Conservation (phyloP, 2,113 vertebrate species). For the Grantiella picta region DNA sequence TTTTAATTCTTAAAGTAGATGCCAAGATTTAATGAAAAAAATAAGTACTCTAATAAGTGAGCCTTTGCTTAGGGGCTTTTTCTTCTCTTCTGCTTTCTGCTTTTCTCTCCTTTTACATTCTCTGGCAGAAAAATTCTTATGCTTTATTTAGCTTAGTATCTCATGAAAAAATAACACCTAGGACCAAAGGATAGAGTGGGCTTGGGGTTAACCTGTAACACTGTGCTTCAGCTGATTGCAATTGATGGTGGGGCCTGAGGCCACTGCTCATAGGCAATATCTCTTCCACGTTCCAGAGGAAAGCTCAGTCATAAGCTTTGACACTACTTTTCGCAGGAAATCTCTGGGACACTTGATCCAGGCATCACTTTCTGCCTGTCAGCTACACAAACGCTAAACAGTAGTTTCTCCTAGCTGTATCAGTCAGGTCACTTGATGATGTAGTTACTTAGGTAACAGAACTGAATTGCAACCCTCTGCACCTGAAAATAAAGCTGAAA, state of each 20-base stretch:
- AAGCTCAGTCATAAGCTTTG: not conserved
- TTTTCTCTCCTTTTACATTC: not conserved
- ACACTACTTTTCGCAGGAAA: not conserved
- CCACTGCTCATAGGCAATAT: not conserved
- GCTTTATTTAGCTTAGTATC: not conserved
- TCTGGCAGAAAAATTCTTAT: not conserved
- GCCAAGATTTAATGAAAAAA: slow-evolving; percentile 35
- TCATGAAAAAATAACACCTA: not conserved
- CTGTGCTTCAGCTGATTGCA: not conserved
- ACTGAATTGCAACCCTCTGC: not conserved
- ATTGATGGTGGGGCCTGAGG: not conserved
- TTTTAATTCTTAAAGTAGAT: slow-evolving; percentile 47
- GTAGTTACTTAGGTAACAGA: not conserved
- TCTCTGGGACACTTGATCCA: not conserved
- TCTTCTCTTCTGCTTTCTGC: slow-evolving; percentile 1
- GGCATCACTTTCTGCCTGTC: not conserved
- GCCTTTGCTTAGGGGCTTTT: not conserved
- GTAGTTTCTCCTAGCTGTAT: not conserved
- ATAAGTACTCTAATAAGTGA: slow-evolving; percentile 7
- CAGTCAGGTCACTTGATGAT: not conserved
- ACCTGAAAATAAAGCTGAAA: not conserved
- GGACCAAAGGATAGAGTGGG: not conserved
- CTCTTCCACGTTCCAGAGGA: not conserved
- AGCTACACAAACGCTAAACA: not conserved
- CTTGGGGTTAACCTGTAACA: not conserved